Evolutionary conservation across 2,797 vertebrate genomes (phyloP), one percentile per base, ranked within the genome.

Genomic region (Centroberyx gerrardi): DNA sequence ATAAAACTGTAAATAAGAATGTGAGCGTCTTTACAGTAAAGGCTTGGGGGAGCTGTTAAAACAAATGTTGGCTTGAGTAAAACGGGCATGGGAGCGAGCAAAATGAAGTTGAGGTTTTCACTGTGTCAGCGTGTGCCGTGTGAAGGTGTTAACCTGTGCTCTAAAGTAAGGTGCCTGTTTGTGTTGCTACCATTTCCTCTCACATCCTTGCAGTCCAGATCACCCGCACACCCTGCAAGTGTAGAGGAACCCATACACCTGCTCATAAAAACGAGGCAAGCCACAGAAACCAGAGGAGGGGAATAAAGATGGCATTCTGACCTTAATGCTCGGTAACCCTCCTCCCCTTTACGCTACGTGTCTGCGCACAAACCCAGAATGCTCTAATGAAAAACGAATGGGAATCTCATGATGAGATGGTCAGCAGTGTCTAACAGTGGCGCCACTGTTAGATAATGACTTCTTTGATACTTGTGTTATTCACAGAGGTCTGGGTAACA

Each of bases 381-480:
- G 42, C 58, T 77, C 63, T 78, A 81, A 88, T 86, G 22, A 86
- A 75, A 87, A 86, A 56, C 81, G 84, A 92, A 91, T 87, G 78
- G 51, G 68, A 86, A 77, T 86, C 91, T 82, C 78, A 83, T 92
- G 90, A 91, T 74, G 81, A 76, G 78, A 77, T 18, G 84, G 77
- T 90, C 82, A 87, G 88, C 85, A 80, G 86, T 64, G 84, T 61
- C 69, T 81, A 71, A 88, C 86, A 85, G 76, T 83, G 87, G 87
- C 77, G 75, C 87, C 90, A 88, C 58, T 69, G 81, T 88, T 58
- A 54, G 73, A 92, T 90, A 85, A 87, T 85, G 85, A 72, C 78
- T 74, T 77, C 78, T 80, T 73, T 80, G 59, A 80, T 80, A 29
- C 31, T 79, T 78, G 75, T 84, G 74, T 84, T 88, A 82, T 86